phyloP scores from a whole-genome alignment of 1,140 invertebrate species.

The Apis laboriosa region DNA sequence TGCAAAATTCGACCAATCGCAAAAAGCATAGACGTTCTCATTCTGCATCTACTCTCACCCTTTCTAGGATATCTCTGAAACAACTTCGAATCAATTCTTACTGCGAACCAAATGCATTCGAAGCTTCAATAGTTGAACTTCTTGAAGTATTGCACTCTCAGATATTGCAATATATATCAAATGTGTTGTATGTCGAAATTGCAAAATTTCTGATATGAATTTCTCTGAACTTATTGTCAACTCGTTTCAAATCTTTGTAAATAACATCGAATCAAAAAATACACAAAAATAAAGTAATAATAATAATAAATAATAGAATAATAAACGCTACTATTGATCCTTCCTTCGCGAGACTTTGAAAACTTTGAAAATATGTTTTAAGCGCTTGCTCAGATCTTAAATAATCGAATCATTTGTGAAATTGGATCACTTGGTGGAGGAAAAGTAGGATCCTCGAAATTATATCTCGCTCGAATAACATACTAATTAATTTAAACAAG shows the following conservation, averaged over 20 bases:
- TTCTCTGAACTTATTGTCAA: too few species aligned
- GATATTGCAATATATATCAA: not conserved
- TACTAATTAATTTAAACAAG: conserved; percentile 61
- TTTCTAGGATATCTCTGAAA: not conserved
- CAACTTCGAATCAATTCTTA: not conserved
- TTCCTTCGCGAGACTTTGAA: too few species aligned
- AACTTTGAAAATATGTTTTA: too few species aligned
- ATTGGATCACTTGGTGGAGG: not conserved
- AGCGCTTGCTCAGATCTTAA: not conserved
- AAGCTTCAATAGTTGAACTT: not conserved
- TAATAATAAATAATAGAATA: too few species aligned
- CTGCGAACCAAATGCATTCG: not conserved
- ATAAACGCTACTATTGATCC: too few species aligned
- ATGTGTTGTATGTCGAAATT: not conserved
- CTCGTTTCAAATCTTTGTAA: too few species aligned
- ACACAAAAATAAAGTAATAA: too few species aligned
- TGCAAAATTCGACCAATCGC: not conserved
- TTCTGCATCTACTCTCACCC: not conserved
- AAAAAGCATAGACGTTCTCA: not conserved
- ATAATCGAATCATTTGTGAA: not conserved
- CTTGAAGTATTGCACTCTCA: too few species aligned
- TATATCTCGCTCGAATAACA: conserved; percentile 27
- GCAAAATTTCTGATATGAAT: not conserved
- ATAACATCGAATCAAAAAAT: too few species aligned
- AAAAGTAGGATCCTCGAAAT: not conserved